Evolutionary conservation across 2,888 invertebrate species (phyloP).

Genomic region (Agrotis exclamationis): DNA sequence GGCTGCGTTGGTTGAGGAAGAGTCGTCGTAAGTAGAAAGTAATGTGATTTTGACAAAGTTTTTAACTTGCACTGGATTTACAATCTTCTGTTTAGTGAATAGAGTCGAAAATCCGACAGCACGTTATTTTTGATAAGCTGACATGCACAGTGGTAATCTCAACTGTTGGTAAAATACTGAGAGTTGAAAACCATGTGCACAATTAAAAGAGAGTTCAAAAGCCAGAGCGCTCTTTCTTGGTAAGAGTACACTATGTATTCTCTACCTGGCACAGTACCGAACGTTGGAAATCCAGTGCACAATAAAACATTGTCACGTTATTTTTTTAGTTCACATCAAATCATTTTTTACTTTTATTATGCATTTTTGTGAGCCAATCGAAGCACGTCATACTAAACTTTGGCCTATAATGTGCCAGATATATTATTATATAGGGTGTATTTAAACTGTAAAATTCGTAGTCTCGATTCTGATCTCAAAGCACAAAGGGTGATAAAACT

Average conservation of each 20-base stretch:
- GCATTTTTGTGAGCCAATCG: not conserved
- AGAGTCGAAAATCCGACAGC: not conserved
- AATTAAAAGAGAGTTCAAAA: too few relatives aligned
- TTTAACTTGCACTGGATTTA: not conserved
- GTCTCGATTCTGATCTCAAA: slow-evolving; percentile 23
- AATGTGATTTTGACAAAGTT: not conserved
- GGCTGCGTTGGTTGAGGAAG: slow-evolving; percentile 81
- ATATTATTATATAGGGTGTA: slow-evolving; percentile 35
- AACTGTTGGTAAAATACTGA: too few relatives aligned
- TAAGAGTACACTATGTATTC: not conserved
- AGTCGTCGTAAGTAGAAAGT: slow-evolving; percentile 63
- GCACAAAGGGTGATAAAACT: not conserved
- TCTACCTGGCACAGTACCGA: not conserved
- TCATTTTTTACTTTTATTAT: not conserved
- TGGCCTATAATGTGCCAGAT: not conserved
- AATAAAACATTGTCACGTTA: not conserved
- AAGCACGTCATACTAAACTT: not conserved
- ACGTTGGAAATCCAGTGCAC: not conserved
- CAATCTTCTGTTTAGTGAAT: not conserved
- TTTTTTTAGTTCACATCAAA: not conserved
- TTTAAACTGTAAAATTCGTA: slow-evolving; percentile 9
- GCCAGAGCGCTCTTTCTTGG: too few relatives aligned
- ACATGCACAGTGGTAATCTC: too few relatives aligned
- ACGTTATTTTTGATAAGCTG: too few relatives aligned
- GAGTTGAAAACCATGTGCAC: too few relatives aligned